Conservation (phyloP, 2,797 vertebrate genomes). For the Poeciliopsis infans region DNA sequence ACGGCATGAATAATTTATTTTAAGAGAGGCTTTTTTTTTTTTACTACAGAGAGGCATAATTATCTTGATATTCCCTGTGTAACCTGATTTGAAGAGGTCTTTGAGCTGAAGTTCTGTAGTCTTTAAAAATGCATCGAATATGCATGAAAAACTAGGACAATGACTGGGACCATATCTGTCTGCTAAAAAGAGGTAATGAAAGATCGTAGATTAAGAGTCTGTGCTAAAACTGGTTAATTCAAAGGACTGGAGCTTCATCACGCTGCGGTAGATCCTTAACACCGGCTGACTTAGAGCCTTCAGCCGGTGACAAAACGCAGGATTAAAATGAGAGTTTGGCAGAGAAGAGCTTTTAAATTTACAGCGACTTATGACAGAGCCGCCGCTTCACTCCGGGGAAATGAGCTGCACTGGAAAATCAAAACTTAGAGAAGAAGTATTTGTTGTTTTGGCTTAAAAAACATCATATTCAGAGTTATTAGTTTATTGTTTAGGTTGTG, state of each 20-base stretch:
- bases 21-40: slow-evolving; percentile 13
- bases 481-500: slow-evolving; percentile 28
- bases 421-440: slow-evolving; percentile 52
- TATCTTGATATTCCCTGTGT: slow-evolving; percentile 51
- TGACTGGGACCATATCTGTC: slow-evolving; percentile 58
- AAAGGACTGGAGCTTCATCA: slow-evolving; percentile 63
- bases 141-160: slow-evolving; percentile 75
- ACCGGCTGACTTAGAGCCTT: slow-evolving; percentile 66
- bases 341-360: slow-evolving; percentile 66
- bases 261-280: slow-evolving; percentile 60
- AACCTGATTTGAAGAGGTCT: slow-evolving; percentile 54
- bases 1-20: slow-evolving; percentile 64
- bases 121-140: slow-evolving; percentile 70
- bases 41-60: slow-evolving; percentile 57
- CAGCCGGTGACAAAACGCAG: slow-evolving; percentile 67
- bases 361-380: slow-evolving; percentile 65
- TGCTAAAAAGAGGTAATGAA: slow-evolving; percentile 47
- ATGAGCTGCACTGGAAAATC: slow-evolving; percentile 57
- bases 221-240: slow-evolving; percentile 67
- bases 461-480: slow-evolving; percentile 22
- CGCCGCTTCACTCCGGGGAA: slow-evolving; percentile 44
- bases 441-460: slow-evolving; percentile 60
- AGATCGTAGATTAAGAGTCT: slow-evolving; percentile 50
- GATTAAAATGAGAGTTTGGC: slow-evolving; percentile 74
- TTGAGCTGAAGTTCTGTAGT: slow-evolving; percentile 46